A percentile compares a stretch with the other conserved stretches of the same genome.
These are phyloP conservation scores for Nasalis larvatus DNA, from an alignment of 2,113 vertebrate species.

Conservation along the genomic window DNA sequence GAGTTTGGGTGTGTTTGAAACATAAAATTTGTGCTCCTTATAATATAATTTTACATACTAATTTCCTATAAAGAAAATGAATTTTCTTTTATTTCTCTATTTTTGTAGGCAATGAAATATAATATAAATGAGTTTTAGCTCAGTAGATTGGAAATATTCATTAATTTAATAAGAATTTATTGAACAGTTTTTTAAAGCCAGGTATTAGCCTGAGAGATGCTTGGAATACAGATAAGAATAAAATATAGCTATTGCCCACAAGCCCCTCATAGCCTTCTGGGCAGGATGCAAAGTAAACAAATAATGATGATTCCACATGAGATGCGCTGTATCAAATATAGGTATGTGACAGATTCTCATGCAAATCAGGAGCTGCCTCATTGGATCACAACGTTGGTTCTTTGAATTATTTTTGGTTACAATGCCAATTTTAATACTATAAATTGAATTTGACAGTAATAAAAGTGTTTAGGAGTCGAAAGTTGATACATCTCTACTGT, in stretches of 20 bases:
- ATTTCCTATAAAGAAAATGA: background rate
- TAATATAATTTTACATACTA: background rate
- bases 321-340: background rate
- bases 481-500: background rate
- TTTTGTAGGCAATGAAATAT: background rate
- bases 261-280: background rate
- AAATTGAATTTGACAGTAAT: background rate
- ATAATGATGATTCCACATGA: fast-evolving
- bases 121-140: background rate
- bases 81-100: background rate
- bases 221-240: background rate
- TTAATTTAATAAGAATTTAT: background rate
- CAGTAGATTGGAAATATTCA: background rate
- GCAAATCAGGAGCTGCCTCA: background rate
- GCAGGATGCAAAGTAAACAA: background rate
- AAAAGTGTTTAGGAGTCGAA: background rate
- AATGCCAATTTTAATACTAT: background rate
- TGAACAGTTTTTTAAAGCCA: background rate
- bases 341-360: too few relatives aligned
- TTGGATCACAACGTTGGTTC: background rate
- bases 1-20: background rate
- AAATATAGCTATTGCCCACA: background rate
- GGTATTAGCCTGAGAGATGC: background rate
- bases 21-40: background rate
- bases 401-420: background rate